Percentiles rank a stretch among this genome's conserved stretches.
phyloP scores from a whole-genome alignment of 2,888 invertebrate genomes.

The Laspeyria flexula region DNA sequence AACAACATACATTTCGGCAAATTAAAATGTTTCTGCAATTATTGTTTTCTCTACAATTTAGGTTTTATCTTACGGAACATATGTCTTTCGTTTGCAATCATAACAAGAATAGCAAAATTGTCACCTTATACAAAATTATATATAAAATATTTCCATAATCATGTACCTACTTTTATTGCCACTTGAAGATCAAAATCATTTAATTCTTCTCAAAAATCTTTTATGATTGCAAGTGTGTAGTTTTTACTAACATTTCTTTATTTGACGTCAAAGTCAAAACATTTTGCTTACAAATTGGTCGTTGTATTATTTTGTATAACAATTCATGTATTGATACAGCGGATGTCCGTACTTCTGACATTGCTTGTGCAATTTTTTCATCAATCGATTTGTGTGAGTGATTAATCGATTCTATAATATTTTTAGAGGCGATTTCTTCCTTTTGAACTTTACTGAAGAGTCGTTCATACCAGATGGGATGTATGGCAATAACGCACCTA shows the following conservation, averaged over 20 bases:
- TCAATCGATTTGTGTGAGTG: conserved; percentile 46
- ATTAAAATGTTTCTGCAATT: too few species aligned
- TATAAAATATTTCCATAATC: too few species aligned
- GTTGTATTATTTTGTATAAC: conserved; percentile 35
- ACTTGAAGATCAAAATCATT: conserved; percentile 18
- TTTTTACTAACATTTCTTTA: conserved; percentile 25
- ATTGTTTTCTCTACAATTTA: too few species aligned
- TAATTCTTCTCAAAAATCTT: conserved; percentile 63
- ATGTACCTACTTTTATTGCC: conserved; percentile 2
- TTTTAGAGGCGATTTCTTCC: conserved; percentile 43
- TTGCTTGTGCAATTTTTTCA: conserved; percentile 52
- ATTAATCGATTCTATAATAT: conserved; percentile 59
- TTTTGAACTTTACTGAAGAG: conserved; percentile 13
- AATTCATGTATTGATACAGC: conserved; percentile 50
- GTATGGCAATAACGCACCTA: too few species aligned
- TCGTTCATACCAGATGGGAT: conserved; percentile 9
- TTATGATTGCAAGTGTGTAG: conserved; percentile 68
- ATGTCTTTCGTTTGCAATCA: too few species aligned
- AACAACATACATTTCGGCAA: too few species aligned
- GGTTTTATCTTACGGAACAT: too few species aligned
- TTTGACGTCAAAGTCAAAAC: conserved; percentile 73
- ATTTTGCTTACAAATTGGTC: conserved; percentile 70
- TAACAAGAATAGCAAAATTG: too few species aligned
- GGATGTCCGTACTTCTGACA: conserved; percentile 67
- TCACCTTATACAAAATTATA: too few species aligned